Conservation (phyloP, 2,797 vertebrate species). For the Pangasius macronema region DNA sequence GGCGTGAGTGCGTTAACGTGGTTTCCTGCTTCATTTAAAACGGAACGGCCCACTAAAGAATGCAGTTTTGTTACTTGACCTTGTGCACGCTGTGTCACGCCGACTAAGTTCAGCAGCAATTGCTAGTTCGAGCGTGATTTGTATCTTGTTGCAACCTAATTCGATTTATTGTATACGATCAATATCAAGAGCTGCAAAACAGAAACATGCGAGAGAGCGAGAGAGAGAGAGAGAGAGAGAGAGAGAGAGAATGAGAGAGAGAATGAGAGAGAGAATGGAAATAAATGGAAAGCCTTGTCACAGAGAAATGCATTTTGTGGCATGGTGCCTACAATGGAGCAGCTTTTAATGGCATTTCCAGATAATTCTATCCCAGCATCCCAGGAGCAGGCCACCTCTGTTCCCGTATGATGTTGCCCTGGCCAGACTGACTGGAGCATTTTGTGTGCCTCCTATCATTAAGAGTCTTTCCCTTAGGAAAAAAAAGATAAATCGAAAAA, state of each 20-base stretch:
- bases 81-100: not conserved
- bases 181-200: slow-evolving; percentile 62
- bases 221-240: slow-evolving; percentile 5
- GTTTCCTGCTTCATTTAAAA: slow-evolving; percentile 30
- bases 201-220: slow-evolving; percentile 51
- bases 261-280: slow-evolving; percentile 3
- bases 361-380: slow-evolving; percentile 70
- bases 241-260: too few species aligned
- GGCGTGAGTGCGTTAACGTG: not conserved
- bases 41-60: not conserved
- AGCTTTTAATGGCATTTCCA: slow-evolving; percentile 64
- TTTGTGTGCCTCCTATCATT: slow-evolving; percentile 58
- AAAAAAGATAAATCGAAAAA: slow-evolving; percentile 11
- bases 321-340: slow-evolving; percentile 60
- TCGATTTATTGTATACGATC: slow-evolving; percentile 68
- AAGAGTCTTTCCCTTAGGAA: slow-evolving; percentile 63
- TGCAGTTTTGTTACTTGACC: not conserved
- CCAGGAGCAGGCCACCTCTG: slow-evolving; percentile 53
- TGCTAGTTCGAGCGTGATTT: slow-evolving; percentile 56
- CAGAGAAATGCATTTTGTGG: slow-evolving; percentile 73
- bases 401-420: slow-evolving; percentile 64
- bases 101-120: slow-evolving; percentile 1
- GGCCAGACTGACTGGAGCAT: slow-evolving; percentile 68
- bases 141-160: slow-evolving; percentile 64
- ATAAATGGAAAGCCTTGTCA: slow-evolving; percentile 44